Evolutionary conservation across 2,888 invertebrate species (phyloP).

Genomic region (Listrodromus nycthemerus): DNA sequence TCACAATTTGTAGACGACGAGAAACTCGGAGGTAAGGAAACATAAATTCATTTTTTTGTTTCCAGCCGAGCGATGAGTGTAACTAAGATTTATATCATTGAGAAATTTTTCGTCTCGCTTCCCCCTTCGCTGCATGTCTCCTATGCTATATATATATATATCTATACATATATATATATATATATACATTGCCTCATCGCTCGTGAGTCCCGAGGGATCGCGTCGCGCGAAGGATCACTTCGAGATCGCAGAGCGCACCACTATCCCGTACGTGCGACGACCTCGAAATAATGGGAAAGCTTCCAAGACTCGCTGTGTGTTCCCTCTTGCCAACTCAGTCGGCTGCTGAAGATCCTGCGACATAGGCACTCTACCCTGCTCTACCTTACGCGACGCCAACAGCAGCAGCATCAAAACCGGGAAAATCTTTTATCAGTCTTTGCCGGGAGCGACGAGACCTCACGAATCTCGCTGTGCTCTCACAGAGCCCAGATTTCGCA

Average conservation of each 20-base stretch:
- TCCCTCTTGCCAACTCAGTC: background rate
- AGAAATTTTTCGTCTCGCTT: background rate
- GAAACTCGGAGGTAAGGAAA: background rate
- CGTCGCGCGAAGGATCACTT: conserved; percentile 13
- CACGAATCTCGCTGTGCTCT: background rate
- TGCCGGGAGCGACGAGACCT: conserved; percentile 8
- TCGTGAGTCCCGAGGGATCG: conserved; percentile 23
- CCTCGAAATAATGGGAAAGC: conserved; percentile 44
- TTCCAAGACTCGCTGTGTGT: conserved; percentile 27
- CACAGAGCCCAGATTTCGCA: conserved; percentile 33
- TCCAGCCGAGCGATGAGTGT: background rate
- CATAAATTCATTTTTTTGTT: background rate
- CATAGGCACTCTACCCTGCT: background rate
- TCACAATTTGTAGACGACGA: background rate
- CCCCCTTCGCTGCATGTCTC: background rate
- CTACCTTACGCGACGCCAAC: background rate
- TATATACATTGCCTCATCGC: background rate
- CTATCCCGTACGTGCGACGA: conserved; percentile 15
- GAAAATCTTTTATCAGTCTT: conserved; percentile 40
- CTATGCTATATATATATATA: background rate
- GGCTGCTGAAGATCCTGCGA: conserved; percentile 6
- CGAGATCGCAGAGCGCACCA: background rate
- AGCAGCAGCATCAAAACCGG: conserved; percentile 28
- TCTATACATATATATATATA: background rate
- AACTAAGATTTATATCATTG: conserved; percentile 1